These are phyloP conservation scores for Hydrolagus affinis DNA, from an alignment of 2,113 vertebrate species.

Conservation along the genomic window DNA sequence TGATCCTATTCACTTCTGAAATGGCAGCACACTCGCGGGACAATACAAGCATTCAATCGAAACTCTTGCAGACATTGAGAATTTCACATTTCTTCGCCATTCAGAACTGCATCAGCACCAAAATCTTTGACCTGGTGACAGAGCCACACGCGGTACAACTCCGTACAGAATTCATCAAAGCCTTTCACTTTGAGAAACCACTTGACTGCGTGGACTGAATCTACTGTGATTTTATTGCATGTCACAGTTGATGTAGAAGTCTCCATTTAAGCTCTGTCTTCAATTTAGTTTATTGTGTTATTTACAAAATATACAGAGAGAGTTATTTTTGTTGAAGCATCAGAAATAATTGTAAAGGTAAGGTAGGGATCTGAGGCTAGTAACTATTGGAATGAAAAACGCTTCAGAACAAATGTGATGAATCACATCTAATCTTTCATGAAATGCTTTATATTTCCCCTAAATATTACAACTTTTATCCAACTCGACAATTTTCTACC, in stretches of 20 bases:
- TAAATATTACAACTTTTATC: too few species aligned
- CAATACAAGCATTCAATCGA: too few species aligned
- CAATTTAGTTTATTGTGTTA: neutral
- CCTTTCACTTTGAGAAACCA: neutral
- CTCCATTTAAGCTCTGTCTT: neutral
- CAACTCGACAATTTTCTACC: too few species aligned
- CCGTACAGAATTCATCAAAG: neutral
- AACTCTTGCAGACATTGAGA: too few species aligned
- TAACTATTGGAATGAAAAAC: too few species aligned
- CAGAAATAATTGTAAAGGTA: conserved; percentile 8
- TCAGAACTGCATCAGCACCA: too few species aligned
- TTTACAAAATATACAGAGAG: neutral
- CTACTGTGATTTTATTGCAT: conserved; percentile 13
- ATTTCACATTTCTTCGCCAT: too few species aligned
- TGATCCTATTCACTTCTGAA: too few species aligned
- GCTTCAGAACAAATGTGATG: too few species aligned
- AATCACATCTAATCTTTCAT: too few species aligned
- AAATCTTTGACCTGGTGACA: neutral
- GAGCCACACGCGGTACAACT: neutral
- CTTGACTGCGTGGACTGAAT: neutral
- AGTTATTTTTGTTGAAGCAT: conserved; percentile 8
- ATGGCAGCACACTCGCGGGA: too few species aligned
- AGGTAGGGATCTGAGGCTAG: conserved; percentile 5
- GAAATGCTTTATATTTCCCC: too few species aligned
- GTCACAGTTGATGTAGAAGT: conserved; percentile 13